Evolutionary conservation across 2,797 vertebrate species (phyloP), one percentile per base, ranked within the genome.

Genomic region (Siniperca undulata): DNA sequence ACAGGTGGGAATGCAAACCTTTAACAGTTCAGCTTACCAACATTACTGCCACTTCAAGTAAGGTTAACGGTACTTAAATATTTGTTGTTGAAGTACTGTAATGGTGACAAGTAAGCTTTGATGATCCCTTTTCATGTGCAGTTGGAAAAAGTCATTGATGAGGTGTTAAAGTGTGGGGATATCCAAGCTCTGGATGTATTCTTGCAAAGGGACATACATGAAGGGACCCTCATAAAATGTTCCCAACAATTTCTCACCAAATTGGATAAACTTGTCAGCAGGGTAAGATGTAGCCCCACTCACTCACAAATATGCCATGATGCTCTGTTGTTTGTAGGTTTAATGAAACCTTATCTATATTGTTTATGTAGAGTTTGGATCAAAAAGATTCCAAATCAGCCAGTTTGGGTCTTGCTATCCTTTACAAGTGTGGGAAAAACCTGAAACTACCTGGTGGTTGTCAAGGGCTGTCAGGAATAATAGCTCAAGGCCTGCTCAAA

Each of bases 191-290:
- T 99, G 84, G 93, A 96, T 84, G 58, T 71, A 10, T 96, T 97
- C 89, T 82, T 98, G 84, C 94, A 95, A 91, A 93, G 77, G 38
- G 94, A 96, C 71, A 74, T 79, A 59, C 69, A 58, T 89, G 93
- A 95, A 77, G 88, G 83, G 13, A 58, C 84, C 48, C 86, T 82
- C 61, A 88, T 96, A 74, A 97, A 95, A 92, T 99, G 97, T 87
- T 98, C 97, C 81, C 96, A 96, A 78, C 95, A 96, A 55, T 97
- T 99, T 89, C 85, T 97, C 46, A 93, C 83, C 81, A 99, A 98
- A 92, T 73, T 99, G 86, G 97, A 99, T 91, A 96, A 94, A 90
- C 94, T 99, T 77, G 89, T 99, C 8, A 94, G 86, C 86, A 95
- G 78, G 96, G 99, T 99, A 95, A 94, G 92, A 86, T 72, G 9